Evolutionary conservation across 2,888 invertebrate genomes (phyloP).

Genomic region (Lepidochitona cinerea): DNA sequence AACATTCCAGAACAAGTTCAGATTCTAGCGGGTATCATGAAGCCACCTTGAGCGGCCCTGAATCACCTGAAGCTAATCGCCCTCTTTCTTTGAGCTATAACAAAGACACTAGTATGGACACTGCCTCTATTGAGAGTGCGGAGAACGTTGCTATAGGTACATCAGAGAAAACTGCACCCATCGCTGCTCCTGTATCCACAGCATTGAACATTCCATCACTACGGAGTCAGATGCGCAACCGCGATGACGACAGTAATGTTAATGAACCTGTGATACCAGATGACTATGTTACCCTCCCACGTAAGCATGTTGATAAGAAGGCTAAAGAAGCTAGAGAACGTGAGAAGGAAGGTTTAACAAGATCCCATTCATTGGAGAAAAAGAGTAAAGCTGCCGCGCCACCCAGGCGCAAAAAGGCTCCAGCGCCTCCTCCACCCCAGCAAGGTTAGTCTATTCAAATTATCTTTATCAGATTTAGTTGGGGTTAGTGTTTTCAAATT

Average conservation of each 20-base stretch:
- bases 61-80: constrained; percentile 59
- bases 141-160: constrained; percentile 28
- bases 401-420: constrained; percentile 49
- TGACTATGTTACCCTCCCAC: not conserved
- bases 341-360: not conserved
- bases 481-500: too few relatives aligned
- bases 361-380: constrained; percentile 10
- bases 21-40: constrained; percentile 83
- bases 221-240: constrained; percentile 5
- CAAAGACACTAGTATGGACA: constrained; percentile 43
- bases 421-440: constrained; percentile 51
- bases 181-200: not conserved
- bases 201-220: not conserved
- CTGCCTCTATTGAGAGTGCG: constrained; percentile 52
- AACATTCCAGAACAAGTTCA: constrained; percentile 80
- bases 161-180: not conserved
- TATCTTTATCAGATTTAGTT: too few relatives aligned
- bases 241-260: not conserved
- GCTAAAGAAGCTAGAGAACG: not conserved
- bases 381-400: constrained; percentile 10
- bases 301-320: not conserved
- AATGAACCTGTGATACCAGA: not conserved
- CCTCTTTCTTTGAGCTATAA: constrained; percentile 63
- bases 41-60: constrained; percentile 74
- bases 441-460: too few relatives aligned